Evolutionary conservation across 64 coral and sea anemone species (phyloP), one percentile per base, ranked within the genome.

Genomic region (Anthopleura sola): DNA sequence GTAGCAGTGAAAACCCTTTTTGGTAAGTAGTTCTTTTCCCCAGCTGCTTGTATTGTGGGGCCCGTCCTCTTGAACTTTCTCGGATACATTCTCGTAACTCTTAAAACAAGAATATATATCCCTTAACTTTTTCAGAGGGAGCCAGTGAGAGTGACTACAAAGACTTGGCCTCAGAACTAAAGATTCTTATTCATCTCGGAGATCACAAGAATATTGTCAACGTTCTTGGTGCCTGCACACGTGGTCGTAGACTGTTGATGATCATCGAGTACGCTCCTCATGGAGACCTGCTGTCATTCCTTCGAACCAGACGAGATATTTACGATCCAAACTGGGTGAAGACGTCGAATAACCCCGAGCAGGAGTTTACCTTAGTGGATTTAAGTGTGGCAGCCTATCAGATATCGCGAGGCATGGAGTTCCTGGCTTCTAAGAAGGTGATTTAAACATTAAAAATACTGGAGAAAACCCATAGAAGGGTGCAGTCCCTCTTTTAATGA

Each of bases 261-360:
- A 95, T 95, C 55, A 85, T 95, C 83, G 93, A 94, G 82, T 94
- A 80, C 68, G 93, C 93, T 50, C 93, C 93, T 0, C 81, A 94
- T 18, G 88, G 93, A 23, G 58, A 78, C 60, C 57, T 95, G 23
- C 23, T 87, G 18, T 53, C 54, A 14, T 95, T 89, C 17, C 86
- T 95, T 3, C 57, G 93, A 23, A n/a, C 36, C 9, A 88, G 77
- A 57, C 83, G 90, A 40, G 36, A 80, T 0, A 83, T 86, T 37
- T 97, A 87, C 78, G 85, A 91, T 23, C 38, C 91, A 50, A 82
- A 75, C 18, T 97, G 90, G 94, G 36, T 28, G 56, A 97, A 97
- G 81, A 90, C 87, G 1, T 78, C 32, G 2, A 83, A 74, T 51
- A 76, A 97, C 23, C 94, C 94, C 10, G 82, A 87, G 10, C 40